Evolutionary conservation across 2,888 invertebrate genomes (phyloP).

Genomic region (Loripinus fragilis): DNA sequence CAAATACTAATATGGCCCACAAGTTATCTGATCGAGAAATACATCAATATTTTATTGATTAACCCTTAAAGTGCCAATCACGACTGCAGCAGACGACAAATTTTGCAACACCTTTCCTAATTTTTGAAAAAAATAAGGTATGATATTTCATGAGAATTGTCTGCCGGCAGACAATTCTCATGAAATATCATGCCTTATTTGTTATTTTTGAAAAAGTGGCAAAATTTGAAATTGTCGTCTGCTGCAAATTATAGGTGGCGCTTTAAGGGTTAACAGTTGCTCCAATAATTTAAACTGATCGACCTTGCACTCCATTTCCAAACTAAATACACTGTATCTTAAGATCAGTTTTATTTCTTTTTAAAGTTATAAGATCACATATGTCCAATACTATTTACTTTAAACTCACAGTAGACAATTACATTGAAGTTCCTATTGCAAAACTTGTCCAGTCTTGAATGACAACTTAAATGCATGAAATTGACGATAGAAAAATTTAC

Average conservation of each 20-base stretch:
- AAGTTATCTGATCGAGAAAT: conserved; percentile 12
- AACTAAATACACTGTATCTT: background rate
- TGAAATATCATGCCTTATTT: too few relatives aligned
- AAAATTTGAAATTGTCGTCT: too few relatives aligned
- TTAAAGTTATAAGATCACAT: background rate
- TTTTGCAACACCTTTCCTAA: too few relatives aligned
- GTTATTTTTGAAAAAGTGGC: too few relatives aligned
- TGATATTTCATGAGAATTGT: too few relatives aligned
- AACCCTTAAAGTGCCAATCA: too few relatives aligned
- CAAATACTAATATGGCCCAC: background rate
- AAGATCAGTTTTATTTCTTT: conserved; percentile 6
- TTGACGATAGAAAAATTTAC: conserved; percentile 5
- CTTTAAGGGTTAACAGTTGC: too few relatives aligned
- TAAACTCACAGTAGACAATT: conserved; percentile 2
- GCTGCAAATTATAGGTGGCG: too few relatives aligned
- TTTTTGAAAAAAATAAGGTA: too few relatives aligned
- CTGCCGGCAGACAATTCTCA: too few relatives aligned
- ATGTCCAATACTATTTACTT: background rate
- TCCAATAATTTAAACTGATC: background rate
- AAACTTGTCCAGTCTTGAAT: background rate
- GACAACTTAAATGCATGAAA: background rate
- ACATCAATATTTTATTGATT: conserved; percentile 14
- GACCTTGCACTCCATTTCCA: background rate
- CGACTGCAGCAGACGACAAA: too few relatives aligned
- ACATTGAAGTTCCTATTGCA: background rate